Conservation (phyloP, 2,888 invertebrate genomes). For the Monopis laevigella region DNA sequence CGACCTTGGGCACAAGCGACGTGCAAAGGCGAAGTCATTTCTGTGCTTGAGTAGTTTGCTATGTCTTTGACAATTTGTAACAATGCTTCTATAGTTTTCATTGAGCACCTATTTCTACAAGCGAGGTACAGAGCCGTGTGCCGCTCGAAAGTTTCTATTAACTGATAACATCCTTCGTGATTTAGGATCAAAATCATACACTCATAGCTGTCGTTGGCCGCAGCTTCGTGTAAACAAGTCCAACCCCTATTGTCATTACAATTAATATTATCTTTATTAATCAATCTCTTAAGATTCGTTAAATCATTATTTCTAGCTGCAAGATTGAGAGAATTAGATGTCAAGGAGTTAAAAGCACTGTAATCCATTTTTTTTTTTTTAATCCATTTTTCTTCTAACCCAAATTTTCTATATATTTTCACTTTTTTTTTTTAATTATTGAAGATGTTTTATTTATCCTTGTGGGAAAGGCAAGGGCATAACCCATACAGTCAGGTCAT, state of each 20-base stretch:
- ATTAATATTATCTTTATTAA: conserved; percentile 54
- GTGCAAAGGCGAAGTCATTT: conserved; percentile 55
- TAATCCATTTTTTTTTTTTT: too few relatives aligned
- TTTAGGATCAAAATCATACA: conserved; percentile 41
- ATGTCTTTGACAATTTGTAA: conserved; percentile 43
- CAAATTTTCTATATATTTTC: too few relatives aligned
- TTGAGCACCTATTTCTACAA: conserved; percentile 38
- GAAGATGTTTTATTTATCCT: too few relatives aligned
- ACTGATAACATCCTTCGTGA: conserved; percentile 35
- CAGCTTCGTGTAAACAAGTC: conserved; percentile 63
- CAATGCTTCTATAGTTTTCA: conserved; percentile 38
- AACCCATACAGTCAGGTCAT: too few relatives aligned
- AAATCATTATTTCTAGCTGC: conserved; percentile 52
- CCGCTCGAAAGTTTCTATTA: conserved; percentile 55
- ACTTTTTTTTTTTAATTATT: too few relatives aligned
- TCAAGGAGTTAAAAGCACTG: conserved; percentile 56
- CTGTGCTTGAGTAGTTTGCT: conserved; percentile 51
- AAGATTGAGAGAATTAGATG: conserved; percentile 50
- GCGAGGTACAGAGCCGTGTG: conserved; percentile 58
- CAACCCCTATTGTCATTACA: conserved; percentile 61
- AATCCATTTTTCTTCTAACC: too few relatives aligned
- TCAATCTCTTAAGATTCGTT: conserved; percentile 33
- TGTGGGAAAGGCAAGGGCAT: too few relatives aligned
- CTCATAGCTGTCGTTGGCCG: conserved; percentile 46
- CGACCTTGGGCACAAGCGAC: conserved; percentile 46